phyloP scores from a whole-genome alignment of 2,888 invertebrate species.

The Scaptomyza polygonia region DNA sequence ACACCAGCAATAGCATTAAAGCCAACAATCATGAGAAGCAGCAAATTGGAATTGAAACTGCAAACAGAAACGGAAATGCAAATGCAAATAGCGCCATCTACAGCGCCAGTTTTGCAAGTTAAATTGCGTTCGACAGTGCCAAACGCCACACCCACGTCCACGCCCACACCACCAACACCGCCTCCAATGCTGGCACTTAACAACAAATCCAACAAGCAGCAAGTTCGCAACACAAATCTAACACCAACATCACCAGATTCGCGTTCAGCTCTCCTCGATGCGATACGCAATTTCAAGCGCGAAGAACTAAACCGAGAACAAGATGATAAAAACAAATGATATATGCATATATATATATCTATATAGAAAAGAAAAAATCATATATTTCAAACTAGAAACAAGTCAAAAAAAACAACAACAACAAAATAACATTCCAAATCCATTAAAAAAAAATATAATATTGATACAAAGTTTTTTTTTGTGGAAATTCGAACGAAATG shows the following conservation, averaged over 20 bases:
- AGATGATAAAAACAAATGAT: constrained; percentile 11
- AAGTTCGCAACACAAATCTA: constrained; percentile 39
- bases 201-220: constrained; percentile 78
- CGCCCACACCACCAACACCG: constrained; percentile 41
- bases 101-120: constrained; percentile 47
- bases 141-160: constrained; percentile 7
- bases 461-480: too few species aligned
- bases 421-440: not conserved
- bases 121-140: constrained; percentile 53
- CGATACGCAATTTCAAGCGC: constrained; percentile 89
- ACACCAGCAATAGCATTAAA: not conserved
- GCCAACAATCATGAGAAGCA: constrained; percentile 26
- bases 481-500: constrained; percentile 36
- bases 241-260: constrained; percentile 84
- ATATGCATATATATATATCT: not conserved
- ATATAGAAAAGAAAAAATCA: not conserved
- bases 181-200: constrained; percentile 79
- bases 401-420: not conserved
- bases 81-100: constrained; percentile 47
- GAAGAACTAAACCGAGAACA: constrained; percentile 79
- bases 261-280: constrained; percentile 88
- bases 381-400: not conserved
- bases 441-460: not conserved
- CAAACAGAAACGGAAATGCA: constrained; percentile 32
- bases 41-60: constrained; percentile 39